Conservation (phyloP, 2,113 vertebrate species). For the Herpetotheres cachinnans region DNA sequence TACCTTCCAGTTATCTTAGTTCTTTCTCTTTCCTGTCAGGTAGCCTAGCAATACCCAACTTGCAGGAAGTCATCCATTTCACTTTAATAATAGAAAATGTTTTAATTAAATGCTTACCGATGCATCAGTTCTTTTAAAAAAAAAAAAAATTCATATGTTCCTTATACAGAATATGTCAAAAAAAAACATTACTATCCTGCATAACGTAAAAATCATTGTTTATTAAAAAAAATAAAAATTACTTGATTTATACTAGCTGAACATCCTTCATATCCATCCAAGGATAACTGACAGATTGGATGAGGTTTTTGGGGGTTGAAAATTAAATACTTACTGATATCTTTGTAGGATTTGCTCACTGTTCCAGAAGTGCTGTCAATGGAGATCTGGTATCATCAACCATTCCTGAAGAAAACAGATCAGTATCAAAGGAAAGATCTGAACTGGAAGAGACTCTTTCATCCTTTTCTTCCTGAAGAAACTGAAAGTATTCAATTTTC, state of each 20-base stretch:
- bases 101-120: not conserved
- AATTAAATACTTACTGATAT: constrained; percentile 21
- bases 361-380: constrained; percentile 79
- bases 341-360: constrained; percentile 74
- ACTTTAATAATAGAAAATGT: not conserved
- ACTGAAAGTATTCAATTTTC: constrained; percentile 67
- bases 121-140: not conserved
- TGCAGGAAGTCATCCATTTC: not conserved
- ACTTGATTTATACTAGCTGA: not conserved
- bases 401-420: constrained; percentile 80
- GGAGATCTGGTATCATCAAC: constrained; percentile 75
- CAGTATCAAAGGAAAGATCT: constrained; percentile 66
- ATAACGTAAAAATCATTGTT: not conserved
- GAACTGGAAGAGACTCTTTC: constrained; percentile 73
- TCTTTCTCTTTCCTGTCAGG: not conserved
- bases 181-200: too few species aligned
- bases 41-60: not conserved
- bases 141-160: not conserved
- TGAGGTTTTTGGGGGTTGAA: not conserved
- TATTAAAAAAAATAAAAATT: not conserved
- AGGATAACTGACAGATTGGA: not conserved
- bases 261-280: not conserved
- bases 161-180: not conserved
- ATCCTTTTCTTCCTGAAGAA: constrained; percentile 77
- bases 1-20: not conserved